Percentiles rank a stretch among this genome's conserved stretches.
These are phyloP conservation scores for Thera obeliscata DNA, from an alignment of 2,888 invertebrate species.

Conservation along the genomic window DNA sequence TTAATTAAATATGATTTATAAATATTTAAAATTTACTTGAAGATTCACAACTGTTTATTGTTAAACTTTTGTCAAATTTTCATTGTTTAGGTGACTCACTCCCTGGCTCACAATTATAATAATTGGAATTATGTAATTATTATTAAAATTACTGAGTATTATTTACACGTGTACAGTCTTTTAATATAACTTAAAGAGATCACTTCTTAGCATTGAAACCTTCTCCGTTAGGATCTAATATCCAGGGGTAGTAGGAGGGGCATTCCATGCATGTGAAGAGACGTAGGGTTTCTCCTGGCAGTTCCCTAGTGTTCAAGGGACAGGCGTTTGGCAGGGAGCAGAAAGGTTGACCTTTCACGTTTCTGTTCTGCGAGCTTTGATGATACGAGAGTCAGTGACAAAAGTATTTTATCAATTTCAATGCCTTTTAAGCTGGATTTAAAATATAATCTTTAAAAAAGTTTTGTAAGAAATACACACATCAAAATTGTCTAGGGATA, in stretches of 20 bases:
- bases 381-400: too few species aligned
- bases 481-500: too few species aligned
- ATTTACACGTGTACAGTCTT: slow-evolving; percentile 85
- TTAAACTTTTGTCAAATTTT: neutral
- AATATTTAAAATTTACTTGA: neutral
- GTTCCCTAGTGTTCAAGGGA: slow-evolving; percentile 93
- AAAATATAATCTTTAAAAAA: too few species aligned
- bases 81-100: slow-evolving; percentile 31
- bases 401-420: too few species aligned
- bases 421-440: too few species aligned
- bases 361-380: slow-evolving; percentile 98
- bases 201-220: slow-evolving; percentile 93
- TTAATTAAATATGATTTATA: slow-evolving; percentile 77
- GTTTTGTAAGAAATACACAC: too few species aligned
- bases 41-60: neutral
- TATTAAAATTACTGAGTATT: slow-evolving; percentile 82
- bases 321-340: slow-evolving; percentile 97
- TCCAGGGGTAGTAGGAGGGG: slow-evolving; percentile 97
- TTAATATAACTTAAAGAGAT: slow-evolving; percentile 80
- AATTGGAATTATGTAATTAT: slow-evolving; percentile 54
- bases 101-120: slow-evolving; percentile 60
- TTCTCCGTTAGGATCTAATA: slow-evolving; percentile 96
- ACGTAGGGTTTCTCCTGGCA: slow-evolving; percentile 95
- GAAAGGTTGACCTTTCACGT: slow-evolving; percentile 96
- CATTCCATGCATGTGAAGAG: slow-evolving; percentile 98